Conservation (phyloP, 2,113 vertebrate genomes). For the Puntigrus tetrazona region DNA sequence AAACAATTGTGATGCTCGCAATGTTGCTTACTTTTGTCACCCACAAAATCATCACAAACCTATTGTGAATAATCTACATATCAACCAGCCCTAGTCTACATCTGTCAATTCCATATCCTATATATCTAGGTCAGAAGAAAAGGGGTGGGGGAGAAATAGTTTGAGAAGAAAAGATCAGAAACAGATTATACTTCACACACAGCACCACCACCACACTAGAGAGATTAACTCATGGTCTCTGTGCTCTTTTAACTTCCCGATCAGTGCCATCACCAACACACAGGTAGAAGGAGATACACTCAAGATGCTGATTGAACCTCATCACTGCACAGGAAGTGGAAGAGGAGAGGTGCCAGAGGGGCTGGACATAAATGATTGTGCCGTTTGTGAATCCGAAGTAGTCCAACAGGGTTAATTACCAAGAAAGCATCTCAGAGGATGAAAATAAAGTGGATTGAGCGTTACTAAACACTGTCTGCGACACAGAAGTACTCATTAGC, state of each 20-base stretch:
- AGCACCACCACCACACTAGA: not conserved
- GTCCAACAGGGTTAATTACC: constrained; percentile 41
- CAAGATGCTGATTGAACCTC: not conserved
- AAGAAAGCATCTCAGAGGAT: not conserved
- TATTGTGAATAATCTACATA: not conserved
- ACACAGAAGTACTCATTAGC: constrained; percentile 32
- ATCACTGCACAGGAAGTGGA: constrained; percentile 5
- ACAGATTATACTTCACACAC: not conserved
- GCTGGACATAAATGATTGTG: not conserved
- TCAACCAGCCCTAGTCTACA: not conserved
- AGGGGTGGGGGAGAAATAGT: not conserved
- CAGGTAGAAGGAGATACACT: not conserved
- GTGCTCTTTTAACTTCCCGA: constrained; percentile 21
- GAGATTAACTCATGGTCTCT: constrained; percentile 1
- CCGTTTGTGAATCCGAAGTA: not conserved
- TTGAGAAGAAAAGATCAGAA: not conserved
- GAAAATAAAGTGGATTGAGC: constrained; percentile 19
- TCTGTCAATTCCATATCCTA: not conserved
- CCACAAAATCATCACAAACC: not conserved
- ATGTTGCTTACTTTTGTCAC: not conserved
- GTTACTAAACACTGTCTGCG: not conserved
- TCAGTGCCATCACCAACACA: not conserved
- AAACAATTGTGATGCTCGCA: not conserved
- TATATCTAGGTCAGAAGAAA: constrained; percentile 26
- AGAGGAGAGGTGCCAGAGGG: not conserved